Base-by-base conservation (phyloP, 2,113 vertebrate genomes). In the Lucifuga dentata region DNA sequence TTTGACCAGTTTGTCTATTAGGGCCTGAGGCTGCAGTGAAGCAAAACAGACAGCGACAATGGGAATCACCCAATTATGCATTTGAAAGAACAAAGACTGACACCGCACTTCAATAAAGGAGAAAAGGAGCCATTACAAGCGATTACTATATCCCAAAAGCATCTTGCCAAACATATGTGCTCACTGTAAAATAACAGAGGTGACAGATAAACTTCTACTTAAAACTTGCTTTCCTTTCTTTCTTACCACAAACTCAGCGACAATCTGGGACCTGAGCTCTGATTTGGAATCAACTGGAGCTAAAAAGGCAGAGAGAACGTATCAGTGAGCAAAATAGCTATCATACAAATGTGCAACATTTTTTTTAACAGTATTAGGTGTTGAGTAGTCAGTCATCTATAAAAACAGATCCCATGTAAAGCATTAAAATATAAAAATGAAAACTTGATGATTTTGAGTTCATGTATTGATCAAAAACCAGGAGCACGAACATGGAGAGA, bases 191-290 rank as follows among this genome's bases (percentile, higher is more conserved):
- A 29, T 19, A 11, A 10, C 5, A 61, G 21, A 7, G 5, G 10
- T 15, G 5, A 7, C 32, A 8, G 16, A 1, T 23, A 41, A 36
- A 57, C 19, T 38, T 49, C 4, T 43, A 0, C 0, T 46, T n/a
- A 17, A 20, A 65, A 40, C n/a, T 33, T 55, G 0, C 13, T 46
- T 29, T 29, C 7, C 7, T 29, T 24, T 64, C 20, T 16, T 29
- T 5, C 95, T 96, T 91, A 99, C 97, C 91, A 96, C 92, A 90
- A 99, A 99, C 84, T 99, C 97, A 0, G 97, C 96, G 16, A 99
- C 95, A 35, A 99, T 93, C 90, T 97, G 98, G 56, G 97, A 99
- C 76, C 92, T 95, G n/a, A 98, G 84, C 59, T 93, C 95, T 16
- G 95, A 95, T 83, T 95, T 98, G 0, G 93, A 92, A 80, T 94